Evolutionary conservation across 2,888 invertebrate species (phyloP).

Genomic region (Prionchulus punctatus): DNA sequence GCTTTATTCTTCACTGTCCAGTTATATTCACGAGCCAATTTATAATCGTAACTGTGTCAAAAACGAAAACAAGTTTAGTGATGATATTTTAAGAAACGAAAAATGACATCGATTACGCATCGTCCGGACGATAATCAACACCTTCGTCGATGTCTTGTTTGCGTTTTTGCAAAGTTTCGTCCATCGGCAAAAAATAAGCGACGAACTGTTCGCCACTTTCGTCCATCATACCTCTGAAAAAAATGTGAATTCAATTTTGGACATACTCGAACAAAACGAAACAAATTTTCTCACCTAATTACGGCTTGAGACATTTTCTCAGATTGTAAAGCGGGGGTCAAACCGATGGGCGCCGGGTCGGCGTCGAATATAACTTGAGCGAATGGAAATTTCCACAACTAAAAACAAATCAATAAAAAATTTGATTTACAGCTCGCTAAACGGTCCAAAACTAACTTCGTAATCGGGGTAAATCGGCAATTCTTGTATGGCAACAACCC

Average conservation of each 20-base stretch:
- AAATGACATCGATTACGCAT: constrained; percentile 26
- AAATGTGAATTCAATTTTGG: neutral
- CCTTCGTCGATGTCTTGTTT: constrained; percentile 58
- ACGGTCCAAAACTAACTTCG: constrained; percentile 36
- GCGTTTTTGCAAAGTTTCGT: constrained; percentile 73
- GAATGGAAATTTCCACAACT: constrained; percentile 91
- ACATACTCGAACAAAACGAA: neutral
- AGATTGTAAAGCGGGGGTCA: constrained; percentile 66
- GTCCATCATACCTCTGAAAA: constrained; percentile 85
- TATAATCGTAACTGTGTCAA: constrained; percentile 60
- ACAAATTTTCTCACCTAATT: constrained; percentile 54
- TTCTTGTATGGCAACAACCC: constrained; percentile 73
- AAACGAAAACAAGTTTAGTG: neutral
- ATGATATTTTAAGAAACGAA: constrained; percentile 1
- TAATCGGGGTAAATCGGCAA: constrained; percentile 85
- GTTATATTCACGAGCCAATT: constrained; percentile 92
- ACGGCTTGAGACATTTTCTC: constrained; percentile 98
- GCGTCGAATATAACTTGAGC: constrained; percentile 92
- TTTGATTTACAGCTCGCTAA: neutral
- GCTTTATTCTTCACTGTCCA: constrained; percentile 86
- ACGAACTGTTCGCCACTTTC: constrained; percentile 97
- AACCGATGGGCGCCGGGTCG: constrained; percentile 80
- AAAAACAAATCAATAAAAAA: constrained; percentile 17
- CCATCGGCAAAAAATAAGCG: constrained; percentile 89
- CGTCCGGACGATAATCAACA: constrained; percentile 60